These are phyloP conservation scores for Anas acuta DNA, from an alignment of 2,797 vertebrate species.

Conservation along the genomic window DNA sequence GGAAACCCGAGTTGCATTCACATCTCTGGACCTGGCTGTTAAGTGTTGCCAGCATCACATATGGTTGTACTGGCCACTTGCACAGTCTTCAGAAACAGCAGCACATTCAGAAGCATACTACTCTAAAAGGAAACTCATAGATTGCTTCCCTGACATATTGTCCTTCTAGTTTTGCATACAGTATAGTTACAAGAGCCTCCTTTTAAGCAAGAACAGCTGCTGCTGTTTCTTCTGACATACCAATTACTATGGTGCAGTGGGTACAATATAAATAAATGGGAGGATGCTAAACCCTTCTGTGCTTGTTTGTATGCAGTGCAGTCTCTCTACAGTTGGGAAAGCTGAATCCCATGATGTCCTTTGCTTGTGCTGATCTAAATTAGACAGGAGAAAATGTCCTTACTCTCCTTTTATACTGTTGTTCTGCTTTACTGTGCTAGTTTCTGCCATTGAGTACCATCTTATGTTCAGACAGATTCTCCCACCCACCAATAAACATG, in stretches of 20 bases:
- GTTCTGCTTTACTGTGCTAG: neutral
- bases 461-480: neutral
- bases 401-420: neutral
- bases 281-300: neutral
- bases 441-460: neutral
- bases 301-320: fast-evolving
- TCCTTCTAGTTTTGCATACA: neutral
- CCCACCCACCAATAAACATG: neutral
- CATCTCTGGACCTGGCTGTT: neutral
- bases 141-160: neutral
- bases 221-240: neutral
- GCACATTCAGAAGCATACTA: neutral
- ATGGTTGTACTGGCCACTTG: neutral
- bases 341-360: neutral
- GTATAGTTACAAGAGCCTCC: neutral
- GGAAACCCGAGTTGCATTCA: neutral
- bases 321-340: neutral
- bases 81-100: neutral
- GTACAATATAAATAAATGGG: fast-evolving
- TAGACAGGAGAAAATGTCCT: neutral
- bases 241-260: neutral
- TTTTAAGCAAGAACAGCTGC: neutral
- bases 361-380: neutral
- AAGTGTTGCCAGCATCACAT: neutral
- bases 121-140: neutral